Evolutionary conservation across 2,797 vertebrate species (phyloP), one percentile per base, ranked within the genome.

Genomic region (Aulostomus chinensis): DNA sequence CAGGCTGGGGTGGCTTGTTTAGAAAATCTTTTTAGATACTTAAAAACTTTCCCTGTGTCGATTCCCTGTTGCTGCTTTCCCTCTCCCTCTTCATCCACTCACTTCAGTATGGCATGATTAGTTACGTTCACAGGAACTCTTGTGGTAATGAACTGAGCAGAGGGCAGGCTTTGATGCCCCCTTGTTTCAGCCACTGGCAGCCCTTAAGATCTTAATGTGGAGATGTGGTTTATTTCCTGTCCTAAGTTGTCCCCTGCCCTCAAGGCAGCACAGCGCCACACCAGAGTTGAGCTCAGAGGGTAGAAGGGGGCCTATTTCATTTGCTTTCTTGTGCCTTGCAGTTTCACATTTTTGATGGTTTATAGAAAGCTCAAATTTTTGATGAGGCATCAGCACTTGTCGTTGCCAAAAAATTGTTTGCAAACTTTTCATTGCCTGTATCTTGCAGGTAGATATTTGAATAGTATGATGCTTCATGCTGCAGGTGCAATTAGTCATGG

Each of bases 271-370:
- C 32, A 24, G 13, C 4, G 4, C 16, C 2, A 8, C n/a, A 12
- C 31, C 49, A 52, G 5, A 11, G 40, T 43, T 38, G 36, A 48
- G 64, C 63, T 29, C 41, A n/a, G 31, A 59, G 51, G 56, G 35
- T 45, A 58, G 55, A 62, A 74, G 68, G 77, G 65, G 36, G 15
- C 32, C 52, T 41, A 24, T 36, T 62, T 58, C 73, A 83, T 82
- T 54, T 55, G 13, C 4, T 36, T 58, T 59, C 8, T 64, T 53
- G 39, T 70, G 48, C 70, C 61, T 58, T 68, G 58, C 55, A 40
- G 60, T 56, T 31, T 43, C 50, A 61, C 59, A 56, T 76, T 80
- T 78, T 69, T 68, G 79, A 60, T 60, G 68, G 61, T 37, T 68
- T 21, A 7, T 48, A 58, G 20, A 33, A 58, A 39, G 40, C 17